A percentile compares a stretch with the other conserved stretches of the same genome.
phyloP scores from a whole-genome alignment of 2,888 invertebrate genomes.

The Drosophila testacea region DNA sequence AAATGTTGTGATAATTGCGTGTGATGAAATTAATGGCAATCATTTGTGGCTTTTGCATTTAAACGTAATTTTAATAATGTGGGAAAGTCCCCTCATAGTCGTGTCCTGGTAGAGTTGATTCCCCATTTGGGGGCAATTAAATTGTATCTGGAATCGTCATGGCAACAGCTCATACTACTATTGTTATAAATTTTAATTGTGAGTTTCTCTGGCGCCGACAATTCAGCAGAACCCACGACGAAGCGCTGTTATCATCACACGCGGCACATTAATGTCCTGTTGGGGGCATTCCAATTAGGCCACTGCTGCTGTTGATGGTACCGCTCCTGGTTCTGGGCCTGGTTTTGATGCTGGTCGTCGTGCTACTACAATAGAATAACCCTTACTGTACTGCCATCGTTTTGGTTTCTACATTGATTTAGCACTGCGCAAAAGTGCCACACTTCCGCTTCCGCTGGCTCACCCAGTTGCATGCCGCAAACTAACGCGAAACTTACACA shows the following conservation, averaged over 20 bases:
- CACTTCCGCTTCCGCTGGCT: constrained; percentile 33
- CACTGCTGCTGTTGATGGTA: constrained; percentile 15
- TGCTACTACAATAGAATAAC: constrained; percentile 1
- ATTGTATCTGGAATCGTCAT: constrained; percentile 67
- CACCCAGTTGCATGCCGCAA: constrained; percentile 25
- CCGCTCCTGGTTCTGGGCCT: not conserved
- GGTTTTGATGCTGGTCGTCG: not conserved
- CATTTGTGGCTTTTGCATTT: constrained; percentile 64
- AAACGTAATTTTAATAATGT: constrained; percentile 73
- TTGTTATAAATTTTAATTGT: constrained; percentile 78
- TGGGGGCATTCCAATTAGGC: constrained; percentile 53
- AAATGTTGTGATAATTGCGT: constrained; percentile 73
- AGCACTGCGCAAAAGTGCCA: constrained; percentile 38
- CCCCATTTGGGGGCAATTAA: constrained; percentile 64
- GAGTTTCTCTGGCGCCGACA: constrained; percentile 28
- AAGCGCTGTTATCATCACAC: constrained; percentile 35
- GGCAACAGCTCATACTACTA: constrained; percentile 40
- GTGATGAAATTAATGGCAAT: constrained; percentile 67
- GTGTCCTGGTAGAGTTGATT: not conserved
- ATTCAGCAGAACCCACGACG: constrained; percentile 6
- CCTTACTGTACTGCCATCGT: constrained; percentile 19
- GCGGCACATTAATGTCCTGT: constrained; percentile 50
- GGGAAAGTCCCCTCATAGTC: constrained; percentile 10
- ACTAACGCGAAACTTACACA: constrained; percentile 29
- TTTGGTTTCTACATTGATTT: constrained; percentile 45